A percentile compares a stretch with the other conserved stretches of the same genome.
Evolutionary conservation across 2,888 invertebrate species (phyloP).

Genomic region (Noctua comes): DNA sequence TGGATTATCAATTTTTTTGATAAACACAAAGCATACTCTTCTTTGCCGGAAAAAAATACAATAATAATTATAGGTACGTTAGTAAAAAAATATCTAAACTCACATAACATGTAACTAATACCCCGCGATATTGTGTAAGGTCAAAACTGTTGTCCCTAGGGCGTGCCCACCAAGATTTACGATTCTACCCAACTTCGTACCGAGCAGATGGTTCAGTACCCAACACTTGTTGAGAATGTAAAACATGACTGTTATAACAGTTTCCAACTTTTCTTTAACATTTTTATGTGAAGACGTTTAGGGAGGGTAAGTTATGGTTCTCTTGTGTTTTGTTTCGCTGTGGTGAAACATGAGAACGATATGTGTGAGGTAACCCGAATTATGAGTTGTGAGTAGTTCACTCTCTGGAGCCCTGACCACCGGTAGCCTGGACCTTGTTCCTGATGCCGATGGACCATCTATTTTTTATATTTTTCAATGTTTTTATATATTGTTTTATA

Average conservation of each 20-base stretch:
- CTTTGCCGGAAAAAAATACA: background rate
- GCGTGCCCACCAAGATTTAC: slow-evolving; percentile 68
- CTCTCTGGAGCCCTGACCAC: too few relatives aligned
- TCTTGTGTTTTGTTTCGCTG: slow-evolving; percentile 44
- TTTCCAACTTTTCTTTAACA: slow-evolving; percentile 57
- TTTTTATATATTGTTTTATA: too few relatives aligned
- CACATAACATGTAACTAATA: slow-evolving; percentile 61
- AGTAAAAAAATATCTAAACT: slow-evolving; percentile 16
- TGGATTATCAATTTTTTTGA: background rate
- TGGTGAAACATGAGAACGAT: slow-evolving; percentile 9
- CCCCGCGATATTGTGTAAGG: slow-evolving; percentile 64
- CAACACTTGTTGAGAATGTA: slow-evolving; percentile 69
- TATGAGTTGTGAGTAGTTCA: too few relatives aligned
- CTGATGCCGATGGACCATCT: too few relatives aligned
- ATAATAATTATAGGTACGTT: slow-evolving; percentile 15
- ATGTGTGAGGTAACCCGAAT: slow-evolving; percentile 9
- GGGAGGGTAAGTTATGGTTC: slow-evolving; percentile 54
- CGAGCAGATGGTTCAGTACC: slow-evolving; percentile 66
- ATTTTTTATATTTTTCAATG: too few relatives aligned
- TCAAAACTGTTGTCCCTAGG: slow-evolving; percentile 65
- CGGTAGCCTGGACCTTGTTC: too few relatives aligned
- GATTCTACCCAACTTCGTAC: slow-evolving; percentile 63
- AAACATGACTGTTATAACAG: slow-evolving; percentile 67
- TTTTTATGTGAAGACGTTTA: slow-evolving; percentile 61
- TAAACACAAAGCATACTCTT: background rate